Evolutionary conservation across 2,797 vertebrate genomes (phyloP).

Genomic region (Enteromius paludinosus): DNA sequence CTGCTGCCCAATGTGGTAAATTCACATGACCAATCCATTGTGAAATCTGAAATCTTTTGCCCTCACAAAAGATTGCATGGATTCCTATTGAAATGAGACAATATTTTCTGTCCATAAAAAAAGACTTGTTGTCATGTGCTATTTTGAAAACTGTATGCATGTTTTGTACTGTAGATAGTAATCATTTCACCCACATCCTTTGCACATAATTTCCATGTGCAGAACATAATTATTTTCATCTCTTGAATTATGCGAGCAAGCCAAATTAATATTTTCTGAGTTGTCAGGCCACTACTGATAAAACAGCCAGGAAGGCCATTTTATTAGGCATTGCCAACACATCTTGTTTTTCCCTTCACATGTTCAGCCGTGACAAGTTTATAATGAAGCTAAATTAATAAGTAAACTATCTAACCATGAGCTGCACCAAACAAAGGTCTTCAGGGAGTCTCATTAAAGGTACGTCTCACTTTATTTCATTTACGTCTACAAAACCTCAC

Average conservation of each 20-base stretch:
- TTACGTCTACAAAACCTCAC: neutral
- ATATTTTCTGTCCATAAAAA: too few species aligned
- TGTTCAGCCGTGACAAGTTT: neutral
- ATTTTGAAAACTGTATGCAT: neutral
- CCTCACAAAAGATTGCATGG: neutral
- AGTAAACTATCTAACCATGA: neutral
- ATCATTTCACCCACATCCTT: neutral
- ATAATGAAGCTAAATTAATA: slow-evolving; percentile 11
- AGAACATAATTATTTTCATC: slow-evolving; percentile 5
- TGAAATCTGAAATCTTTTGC: neutral
- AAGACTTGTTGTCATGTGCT: neutral
- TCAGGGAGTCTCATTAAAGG: slow-evolving; percentile 1
- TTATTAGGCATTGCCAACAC: neutral
- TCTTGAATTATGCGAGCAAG: neutral
- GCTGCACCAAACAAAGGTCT: neutral
- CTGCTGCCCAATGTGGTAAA: neutral
- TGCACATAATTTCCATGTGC: neutral
- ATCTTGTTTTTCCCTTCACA: neutral
- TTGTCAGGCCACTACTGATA: neutral
- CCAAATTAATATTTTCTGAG: slow-evolving; percentile 5
- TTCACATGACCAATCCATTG: neutral
- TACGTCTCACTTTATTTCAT: neutral
- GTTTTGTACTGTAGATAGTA: neutral
- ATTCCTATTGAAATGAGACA: neutral
- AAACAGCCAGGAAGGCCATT: neutral